Percentiles rank a stretch among this genome's conserved stretches.
Conservation (phyloP, 2,888 invertebrate genomes). For the Brenthis ino region DNA sequence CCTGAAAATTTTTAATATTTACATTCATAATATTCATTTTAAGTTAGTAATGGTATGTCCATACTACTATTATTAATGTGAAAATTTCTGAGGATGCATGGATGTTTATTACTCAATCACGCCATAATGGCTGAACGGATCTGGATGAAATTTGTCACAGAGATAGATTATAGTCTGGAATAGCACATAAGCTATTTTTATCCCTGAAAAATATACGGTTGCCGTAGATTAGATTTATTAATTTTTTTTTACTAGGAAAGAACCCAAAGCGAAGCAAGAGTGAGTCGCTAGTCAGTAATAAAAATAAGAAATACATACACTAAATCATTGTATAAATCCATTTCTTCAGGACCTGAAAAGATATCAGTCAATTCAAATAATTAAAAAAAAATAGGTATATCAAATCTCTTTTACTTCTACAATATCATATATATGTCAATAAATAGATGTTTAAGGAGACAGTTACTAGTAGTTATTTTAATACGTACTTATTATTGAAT, state of each 20-base stretch:
- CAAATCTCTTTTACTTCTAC: not conserved
- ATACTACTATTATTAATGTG: no score
- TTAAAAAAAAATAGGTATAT: not conserved
- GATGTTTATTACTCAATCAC: no score
- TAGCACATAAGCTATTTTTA: no score
- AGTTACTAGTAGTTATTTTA: slow-evolving; percentile 4
- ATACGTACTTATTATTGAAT: slow-evolving; percentile 58
- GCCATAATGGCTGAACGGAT: no score
- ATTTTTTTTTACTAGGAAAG: no score
- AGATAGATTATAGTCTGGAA: no score
- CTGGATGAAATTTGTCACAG: no score
- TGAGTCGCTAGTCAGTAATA: not conserved
- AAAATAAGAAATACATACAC: slow-evolving; percentile 50
- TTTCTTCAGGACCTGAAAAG: slow-evolving; percentile 51
- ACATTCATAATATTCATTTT: not conserved
- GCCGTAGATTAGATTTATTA: no score
- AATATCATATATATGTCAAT: not conserved
- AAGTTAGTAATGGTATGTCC: no score
- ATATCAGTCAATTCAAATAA: slow-evolving; percentile 30
- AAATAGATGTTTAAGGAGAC: not conserved
- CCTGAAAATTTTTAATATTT: slow-evolving; percentile 43
- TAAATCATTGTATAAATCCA: slow-evolving; percentile 59
- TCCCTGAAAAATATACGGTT: no score
- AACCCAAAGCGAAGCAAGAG: no score
- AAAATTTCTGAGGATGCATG: no score